phyloP scores from a whole-genome alignment of 2,888 invertebrate species.

The Yponomeuta evonymella region DNA sequence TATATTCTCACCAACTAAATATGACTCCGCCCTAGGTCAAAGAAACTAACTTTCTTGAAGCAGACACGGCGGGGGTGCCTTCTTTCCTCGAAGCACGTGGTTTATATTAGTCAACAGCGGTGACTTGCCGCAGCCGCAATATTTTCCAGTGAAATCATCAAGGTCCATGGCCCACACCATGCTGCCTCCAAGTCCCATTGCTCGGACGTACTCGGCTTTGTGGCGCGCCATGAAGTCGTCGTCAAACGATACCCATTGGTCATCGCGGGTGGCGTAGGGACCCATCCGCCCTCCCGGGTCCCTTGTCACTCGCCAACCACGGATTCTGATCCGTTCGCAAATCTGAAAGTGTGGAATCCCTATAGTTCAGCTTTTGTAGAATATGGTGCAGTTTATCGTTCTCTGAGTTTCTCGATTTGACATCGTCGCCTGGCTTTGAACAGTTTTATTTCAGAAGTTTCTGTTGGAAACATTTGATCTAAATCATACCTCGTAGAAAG shows the following conservation, averaged over 20 bases:
- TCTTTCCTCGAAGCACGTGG: constrained; percentile 82
- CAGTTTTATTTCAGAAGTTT: too few relatives aligned
- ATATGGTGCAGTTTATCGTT: too few relatives aligned
- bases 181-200: constrained; percentile 87
- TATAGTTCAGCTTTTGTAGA: too few relatives aligned
- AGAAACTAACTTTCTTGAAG: constrained; percentile 56
- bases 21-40: not conserved
- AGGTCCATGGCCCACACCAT: constrained; percentile 94
- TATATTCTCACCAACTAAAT: too few relatives aligned
- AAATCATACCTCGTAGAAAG: constrained; percentile 87
- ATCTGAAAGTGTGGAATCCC: constrained; percentile 70
- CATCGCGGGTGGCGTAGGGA: constrained; percentile 87
- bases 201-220: constrained; percentile 88
- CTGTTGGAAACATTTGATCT: not conserved
- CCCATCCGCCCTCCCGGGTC: constrained; percentile 90
- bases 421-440: too few relatives aligned
- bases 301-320: constrained; percentile 86
- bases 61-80: constrained; percentile 74
- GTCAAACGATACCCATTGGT: constrained; percentile 97
- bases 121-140: constrained; percentile 87
- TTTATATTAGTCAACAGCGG: constrained; percentile 89
- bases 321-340: constrained; percentile 84
- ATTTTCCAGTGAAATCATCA: constrained; percentile 86
- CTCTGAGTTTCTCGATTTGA: too few relatives aligned
- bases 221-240: constrained; percentile 88